Evolutionary conservation across 64 coral and sea anemone species (phyloP).

Genomic region (Catalaphyllia jardinei): DNA sequence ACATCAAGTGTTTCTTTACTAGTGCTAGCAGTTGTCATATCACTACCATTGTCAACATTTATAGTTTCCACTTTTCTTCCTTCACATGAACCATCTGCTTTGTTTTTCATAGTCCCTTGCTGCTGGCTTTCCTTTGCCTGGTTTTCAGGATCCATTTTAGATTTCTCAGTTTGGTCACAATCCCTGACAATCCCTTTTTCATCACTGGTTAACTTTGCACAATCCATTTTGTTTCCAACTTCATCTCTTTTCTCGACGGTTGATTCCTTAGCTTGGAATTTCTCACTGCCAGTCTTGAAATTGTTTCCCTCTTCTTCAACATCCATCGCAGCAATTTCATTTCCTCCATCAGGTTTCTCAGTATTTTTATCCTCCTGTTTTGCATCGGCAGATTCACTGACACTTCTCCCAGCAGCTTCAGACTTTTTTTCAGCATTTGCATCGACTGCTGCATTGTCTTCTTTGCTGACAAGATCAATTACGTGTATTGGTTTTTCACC

Average conservation of each 20-base stretch:
- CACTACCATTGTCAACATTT: no score
- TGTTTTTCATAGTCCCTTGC: not conserved
- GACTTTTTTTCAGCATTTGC: not conserved
- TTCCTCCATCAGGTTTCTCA: not conserved
- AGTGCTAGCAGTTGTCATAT: not conserved
- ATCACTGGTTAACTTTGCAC: not conserved
- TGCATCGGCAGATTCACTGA: not conserved
- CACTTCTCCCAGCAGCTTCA: not conserved
- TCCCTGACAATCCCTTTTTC: not conserved
- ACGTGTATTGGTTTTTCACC: not conserved
- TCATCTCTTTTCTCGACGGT: not conserved
- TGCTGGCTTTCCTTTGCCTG: not conserved
- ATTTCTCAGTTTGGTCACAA: not conserved
- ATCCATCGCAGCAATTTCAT: not conserved
- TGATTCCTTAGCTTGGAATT: not conserved
- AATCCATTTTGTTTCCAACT: not conserved
- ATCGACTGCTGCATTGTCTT: not conserved
- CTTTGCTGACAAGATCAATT: not conserved
- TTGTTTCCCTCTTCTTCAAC: not conserved
- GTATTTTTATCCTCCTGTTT: not conserved
- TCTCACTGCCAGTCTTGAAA: not conserved
- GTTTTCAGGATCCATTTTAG: not conserved
- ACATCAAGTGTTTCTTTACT: not conserved
- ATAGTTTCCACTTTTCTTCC: not conserved
- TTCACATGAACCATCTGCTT: not conserved